Evolutionary conservation across 1,140 invertebrate species (phyloP), one percentile per base, ranked within the genome.

Genomic region (Metaphire vulgaris): DNA sequence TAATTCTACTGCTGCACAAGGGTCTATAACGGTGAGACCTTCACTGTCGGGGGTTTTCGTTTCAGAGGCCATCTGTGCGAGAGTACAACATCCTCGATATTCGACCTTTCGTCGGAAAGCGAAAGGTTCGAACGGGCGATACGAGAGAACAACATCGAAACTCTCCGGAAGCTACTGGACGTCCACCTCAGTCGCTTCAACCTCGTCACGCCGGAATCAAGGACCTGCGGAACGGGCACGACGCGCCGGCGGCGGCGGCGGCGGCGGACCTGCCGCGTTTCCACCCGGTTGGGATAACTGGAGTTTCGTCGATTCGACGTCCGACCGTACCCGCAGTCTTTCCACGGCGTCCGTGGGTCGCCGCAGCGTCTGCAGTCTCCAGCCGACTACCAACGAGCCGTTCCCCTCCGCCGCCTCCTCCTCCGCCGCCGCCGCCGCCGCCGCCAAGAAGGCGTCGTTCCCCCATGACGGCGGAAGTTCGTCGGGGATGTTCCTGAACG

Each of bases 271-370:
- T 33, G 16, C 32, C 12, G 21, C 72, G 2, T n/a, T 73, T 21
- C 26, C 72, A 2, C n/a, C 32, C 34, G 31, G 31, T 0, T 34
- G 72, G 31, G 72, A 31, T 34, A 34, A 73, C 41, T 73, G 72
- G 41, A 56, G 41, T 21, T 56, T 56, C 72, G 72, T 73, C 72
- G 34, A 56, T 34, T 73, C 32, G 31, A 28, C 32, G 14, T 73
- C 32, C 1, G 56, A 64, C 72, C 32, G 72, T 21, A 31, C 41
- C 1, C 72, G 72, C 72, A 73, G 72, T 28, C 72, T 34, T 26
- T 73, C 72, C 32, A 56, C 32, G 32, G 72, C 72, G 28, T 73
- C 72, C 15, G 56, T 73, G 16, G 72, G 72, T 64, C 72, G 32
- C 12, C 31, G 33, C 14, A n/a, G 31, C 28, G 32, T 73, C 15